Percentiles rank a stretch among this genome's conserved stretches.
Evolutionary conservation across 2,888 invertebrate genomes (phyloP).

Genomic region (Callyntrura guangdongensis): DNA sequence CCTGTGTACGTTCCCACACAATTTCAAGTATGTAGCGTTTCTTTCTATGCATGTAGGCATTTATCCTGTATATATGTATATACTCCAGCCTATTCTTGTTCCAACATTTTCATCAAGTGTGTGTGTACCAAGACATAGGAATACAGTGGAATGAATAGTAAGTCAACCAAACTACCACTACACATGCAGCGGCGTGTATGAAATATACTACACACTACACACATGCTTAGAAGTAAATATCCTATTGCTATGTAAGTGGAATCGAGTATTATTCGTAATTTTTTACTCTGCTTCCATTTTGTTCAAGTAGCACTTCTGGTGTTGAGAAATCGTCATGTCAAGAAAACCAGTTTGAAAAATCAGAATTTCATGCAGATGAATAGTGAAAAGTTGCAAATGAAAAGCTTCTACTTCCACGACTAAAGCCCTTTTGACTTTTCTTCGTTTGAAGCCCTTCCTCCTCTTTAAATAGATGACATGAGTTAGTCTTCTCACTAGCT

Average conservation of each 20-base stretch:
- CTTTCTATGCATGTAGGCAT: background rate
- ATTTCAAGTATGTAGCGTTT: background rate
- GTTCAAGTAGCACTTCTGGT: conserved; percentile 49
- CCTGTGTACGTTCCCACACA: conserved; percentile 35
- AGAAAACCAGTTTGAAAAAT: conserved; percentile 81
- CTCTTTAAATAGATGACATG: conserved; percentile 53
- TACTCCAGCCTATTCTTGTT: background rate
- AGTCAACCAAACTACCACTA: background rate
- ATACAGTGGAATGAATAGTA: background rate
- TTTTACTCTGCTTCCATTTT: conserved; percentile 11
- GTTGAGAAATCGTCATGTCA: conserved; percentile 82
- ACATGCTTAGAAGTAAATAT: background rate
- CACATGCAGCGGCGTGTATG: background rate
- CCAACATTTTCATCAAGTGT: conserved; percentile 51
- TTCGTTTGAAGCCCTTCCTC: conserved; percentile 27
- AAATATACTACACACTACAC: background rate
- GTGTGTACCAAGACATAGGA: background rate
- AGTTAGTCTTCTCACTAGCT: conserved; percentile 26
- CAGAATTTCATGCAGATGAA: conserved; percentile 84
- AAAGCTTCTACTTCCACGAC: conserved; percentile 74
- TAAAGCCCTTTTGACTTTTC: conserved; percentile 60
- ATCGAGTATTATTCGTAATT: conserved; percentile 30
- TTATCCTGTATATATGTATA: background rate
- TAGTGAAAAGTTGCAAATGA: conserved; percentile 82
- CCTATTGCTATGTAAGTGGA: background rate